Evolutionary conservation across 2,113 vertebrate species (phyloP).

Genomic region (Rynchops niger): DNA sequence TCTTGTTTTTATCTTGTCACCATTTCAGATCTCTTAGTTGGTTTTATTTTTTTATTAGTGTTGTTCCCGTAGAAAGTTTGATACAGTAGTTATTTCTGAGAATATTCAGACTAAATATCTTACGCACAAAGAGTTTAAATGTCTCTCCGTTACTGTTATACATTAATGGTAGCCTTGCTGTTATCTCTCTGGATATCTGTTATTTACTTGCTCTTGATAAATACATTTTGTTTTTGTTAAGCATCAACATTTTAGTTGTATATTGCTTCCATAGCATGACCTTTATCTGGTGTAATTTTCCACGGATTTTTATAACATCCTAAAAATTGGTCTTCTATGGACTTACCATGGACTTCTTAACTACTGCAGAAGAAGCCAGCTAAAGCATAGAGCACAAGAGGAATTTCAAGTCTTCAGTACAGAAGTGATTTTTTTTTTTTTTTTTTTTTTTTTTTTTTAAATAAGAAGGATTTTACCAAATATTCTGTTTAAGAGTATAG

Average conservation of each 20-base stretch:
- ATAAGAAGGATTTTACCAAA: neutral
- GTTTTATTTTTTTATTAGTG: neutral
- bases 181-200: neutral
- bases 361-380: neutral
- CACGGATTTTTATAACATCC: neutral
- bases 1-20: neutral
- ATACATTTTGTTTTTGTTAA: neutral
- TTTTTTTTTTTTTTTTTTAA: neutral
- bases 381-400: neutral
- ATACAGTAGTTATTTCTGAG: neutral
- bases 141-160: neutral
- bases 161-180: fast-evolving
- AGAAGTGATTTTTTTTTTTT: neutral
- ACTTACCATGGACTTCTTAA: neutral
- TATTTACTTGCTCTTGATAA: neutral
- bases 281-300: neutral
- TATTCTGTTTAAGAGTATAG: neutral
- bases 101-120: neutral
- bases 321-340: neutral
- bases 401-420: neutral
- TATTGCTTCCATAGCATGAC: neutral
- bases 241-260: neutral
- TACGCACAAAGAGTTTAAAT: neutral
- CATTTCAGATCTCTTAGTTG: neutral
- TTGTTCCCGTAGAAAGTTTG: neutral